Base-by-base conservation (phyloP, 1,140 invertebrate genomes). In the Wiebesia pumilae region DNA sequence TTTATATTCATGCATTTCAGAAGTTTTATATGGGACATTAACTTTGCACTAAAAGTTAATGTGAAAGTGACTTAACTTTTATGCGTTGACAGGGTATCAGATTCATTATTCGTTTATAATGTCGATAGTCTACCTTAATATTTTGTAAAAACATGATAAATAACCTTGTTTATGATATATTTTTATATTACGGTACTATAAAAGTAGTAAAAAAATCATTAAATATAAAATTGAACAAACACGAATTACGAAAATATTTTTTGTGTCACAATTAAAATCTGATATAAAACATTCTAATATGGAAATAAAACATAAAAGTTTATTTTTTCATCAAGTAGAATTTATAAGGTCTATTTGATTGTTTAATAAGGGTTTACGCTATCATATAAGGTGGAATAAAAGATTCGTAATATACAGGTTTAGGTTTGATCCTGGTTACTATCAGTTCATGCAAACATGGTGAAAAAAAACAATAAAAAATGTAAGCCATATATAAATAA, bases 51-150 rank as follows among this genome's bases (percentile, higher is more conserved):
- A 71, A 71, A 71, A 71, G 14, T 71, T 71, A 71, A 71, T 71
- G 69, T 38, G 69, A 71, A 71, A 71, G 21, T 71, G 69, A 71
- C 69, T 71, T 71, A 71, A 71, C 38, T 71, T 71, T 71, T 71
- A 71, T 71, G 69, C 24, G 35, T 71, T 38, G 69, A 35, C 69
- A 71, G 6, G 69, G 21, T 71, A 71, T 38, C 38, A 71, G 69
- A 71, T 35, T 71, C 69, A 38, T 71, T 71, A 71, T 71, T 71
- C 3, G 12, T 35, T 38, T 71, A 35, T 71, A 38, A 71, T 30
- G 40, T 71, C 33, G 69, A 38, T 71, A 71, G 40, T 16, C 69
- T 71, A 19, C 4, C 24, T 71, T 71, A 38, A 71, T 38, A 71
- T 71, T 71, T 38, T 38, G 33, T 71, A 19, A 71, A 71, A 71